A percentile compares a stretch with the other conserved stretches of the same genome.
Evolutionary conservation across 64 coral and sea anemone genomes (phyloP).

Genomic region (Dendronephthya gigantea): DNA sequence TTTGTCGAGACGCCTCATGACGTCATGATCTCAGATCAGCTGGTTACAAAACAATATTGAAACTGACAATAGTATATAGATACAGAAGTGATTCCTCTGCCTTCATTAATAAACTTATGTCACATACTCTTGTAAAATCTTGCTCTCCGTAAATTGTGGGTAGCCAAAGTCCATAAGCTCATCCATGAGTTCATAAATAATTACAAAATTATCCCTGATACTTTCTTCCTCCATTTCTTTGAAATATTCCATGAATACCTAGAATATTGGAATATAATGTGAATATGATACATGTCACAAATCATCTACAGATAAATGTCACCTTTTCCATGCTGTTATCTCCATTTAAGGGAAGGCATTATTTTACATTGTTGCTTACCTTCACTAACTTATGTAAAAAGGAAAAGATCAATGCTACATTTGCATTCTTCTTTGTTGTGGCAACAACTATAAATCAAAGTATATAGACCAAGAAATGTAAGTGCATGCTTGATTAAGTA

Average conservation of each 20-base stretch:
- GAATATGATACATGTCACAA: too few relatives aligned
- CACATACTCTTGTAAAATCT: slow-evolving; percentile 98
- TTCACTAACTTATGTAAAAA: slow-evolving; percentile 92
- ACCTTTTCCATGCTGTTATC: too few relatives aligned
- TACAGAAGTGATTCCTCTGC: too few relatives aligned
- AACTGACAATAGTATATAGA: too few relatives aligned
- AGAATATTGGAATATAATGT: too few relatives aligned
- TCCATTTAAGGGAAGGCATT: background rate
- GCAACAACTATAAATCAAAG: slow-evolving; percentile 51
- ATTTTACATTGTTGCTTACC: slow-evolving; percentile 32
- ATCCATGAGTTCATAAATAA: slow-evolving; percentile 97
- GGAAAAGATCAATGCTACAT: slow-evolving; percentile 94
- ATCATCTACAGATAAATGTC: too few relatives aligned
- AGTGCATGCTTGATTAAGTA: too few relatives aligned
- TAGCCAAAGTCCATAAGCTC: slow-evolving; percentile 98
- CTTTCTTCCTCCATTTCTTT: slow-evolving; percentile 98
- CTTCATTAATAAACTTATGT: background rate
- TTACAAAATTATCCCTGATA: slow-evolving; percentile 97
- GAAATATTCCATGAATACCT: slow-evolving; percentile 97
- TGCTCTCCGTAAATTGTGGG: slow-evolving; percentile 97
- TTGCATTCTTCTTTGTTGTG: slow-evolving; percentile 97
- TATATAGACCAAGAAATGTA: slow-evolving; percentile 27
- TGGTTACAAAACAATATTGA: too few relatives aligned
- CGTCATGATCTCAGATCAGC: too few relatives aligned
- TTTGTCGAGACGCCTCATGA: too few relatives aligned